phyloP scores from a whole-genome alignment of 2,797 vertebrate genomes.

The Tapera naevia region DNA sequence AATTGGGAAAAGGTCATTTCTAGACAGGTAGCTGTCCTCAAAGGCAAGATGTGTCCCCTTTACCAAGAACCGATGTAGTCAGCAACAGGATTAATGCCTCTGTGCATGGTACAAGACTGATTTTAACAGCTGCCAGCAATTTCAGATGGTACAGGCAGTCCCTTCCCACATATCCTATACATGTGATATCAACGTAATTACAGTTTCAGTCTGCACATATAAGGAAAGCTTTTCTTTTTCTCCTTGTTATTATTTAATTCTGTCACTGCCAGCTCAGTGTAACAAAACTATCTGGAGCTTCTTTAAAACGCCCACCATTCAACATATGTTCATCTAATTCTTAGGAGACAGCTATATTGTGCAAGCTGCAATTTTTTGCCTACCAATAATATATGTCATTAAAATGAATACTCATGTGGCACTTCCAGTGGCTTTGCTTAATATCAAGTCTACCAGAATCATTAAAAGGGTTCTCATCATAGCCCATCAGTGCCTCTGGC shows the following conservation, averaged over 20 bases:
- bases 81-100: conserved; percentile 51
- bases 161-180: not conserved
- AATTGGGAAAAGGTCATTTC: conserved; percentile 11
- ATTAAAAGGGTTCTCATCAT: conserved; percentile 65
- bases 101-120: not conserved
- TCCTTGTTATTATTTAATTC: conserved; percentile 10
- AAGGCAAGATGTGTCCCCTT: not conserved
- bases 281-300: conserved; percentile 24
- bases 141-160: conserved; percentile 4
- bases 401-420: conserved; percentile 66
- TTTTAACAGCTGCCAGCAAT: conserved; percentile 58
- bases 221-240: conserved; percentile 18
- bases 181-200: not conserved
- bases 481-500: not conserved
- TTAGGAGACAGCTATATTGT: conserved; percentile 11
- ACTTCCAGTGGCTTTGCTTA: conserved; percentile 19
- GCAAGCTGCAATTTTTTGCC: conserved; percentile 48
- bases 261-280: not conserved
- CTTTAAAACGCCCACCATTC: conserved; percentile 30
- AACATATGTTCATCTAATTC: conserved; percentile 29
- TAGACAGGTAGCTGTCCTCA: conserved; percentile 44
- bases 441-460: conserved; percentile 34
- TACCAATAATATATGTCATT: not conserved
- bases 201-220: not conserved
- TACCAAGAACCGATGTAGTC: conserved; percentile 56